A percentile compares a stretch with the other conserved stretches of the same genome.
These are phyloP conservation scores for Centroberyx gerrardi DNA, from an alignment of 2,797 vertebrate genomes.

Conservation along the genomic window DNA sequence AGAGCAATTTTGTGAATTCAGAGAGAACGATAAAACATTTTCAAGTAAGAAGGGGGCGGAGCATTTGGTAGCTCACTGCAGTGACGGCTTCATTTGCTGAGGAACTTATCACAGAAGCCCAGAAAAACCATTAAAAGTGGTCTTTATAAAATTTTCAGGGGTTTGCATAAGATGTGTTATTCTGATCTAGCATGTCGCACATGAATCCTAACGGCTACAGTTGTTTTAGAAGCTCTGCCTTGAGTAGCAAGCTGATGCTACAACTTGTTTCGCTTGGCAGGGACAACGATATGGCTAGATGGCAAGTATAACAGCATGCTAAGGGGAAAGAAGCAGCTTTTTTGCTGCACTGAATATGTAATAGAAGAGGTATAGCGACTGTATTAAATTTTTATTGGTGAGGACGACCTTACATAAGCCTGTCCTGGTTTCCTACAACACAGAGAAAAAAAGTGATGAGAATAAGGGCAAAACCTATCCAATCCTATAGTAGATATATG, in stretches of 20 bases:
- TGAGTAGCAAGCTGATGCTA: conserved; percentile 35
- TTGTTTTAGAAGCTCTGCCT: neutral
- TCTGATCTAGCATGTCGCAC: neutral
- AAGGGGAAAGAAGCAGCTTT: conserved; percentile 34
- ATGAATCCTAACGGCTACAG: neutral
- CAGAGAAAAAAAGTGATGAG: conserved; percentile 63
- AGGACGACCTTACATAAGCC: conserved; percentile 80
- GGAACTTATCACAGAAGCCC: no score
- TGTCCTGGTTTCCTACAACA: conserved; percentile 75
- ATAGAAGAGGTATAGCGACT: conserved; percentile 67
- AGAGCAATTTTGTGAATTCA: no score
- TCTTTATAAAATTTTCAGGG: neutral
- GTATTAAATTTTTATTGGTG: conserved; percentile 75
- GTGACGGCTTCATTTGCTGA: no score
- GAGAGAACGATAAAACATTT: no score
- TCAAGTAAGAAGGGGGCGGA: no score
- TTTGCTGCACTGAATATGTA: conserved; percentile 62
- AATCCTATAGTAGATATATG: conserved; percentile 54
- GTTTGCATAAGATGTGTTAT: neutral
- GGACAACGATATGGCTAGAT: conserved; percentile 22
- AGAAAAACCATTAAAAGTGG: no score
- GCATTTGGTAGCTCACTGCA: no score
- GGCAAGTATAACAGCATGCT: conserved; percentile 32
- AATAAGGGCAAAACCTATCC: conserved; percentile 68
- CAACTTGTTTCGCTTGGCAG: conserved; percentile 23